These are phyloP conservation scores for Pangasianodon gigas DNA, from an alignment of 2,113 vertebrate species.

Conservation along the genomic window DNA sequence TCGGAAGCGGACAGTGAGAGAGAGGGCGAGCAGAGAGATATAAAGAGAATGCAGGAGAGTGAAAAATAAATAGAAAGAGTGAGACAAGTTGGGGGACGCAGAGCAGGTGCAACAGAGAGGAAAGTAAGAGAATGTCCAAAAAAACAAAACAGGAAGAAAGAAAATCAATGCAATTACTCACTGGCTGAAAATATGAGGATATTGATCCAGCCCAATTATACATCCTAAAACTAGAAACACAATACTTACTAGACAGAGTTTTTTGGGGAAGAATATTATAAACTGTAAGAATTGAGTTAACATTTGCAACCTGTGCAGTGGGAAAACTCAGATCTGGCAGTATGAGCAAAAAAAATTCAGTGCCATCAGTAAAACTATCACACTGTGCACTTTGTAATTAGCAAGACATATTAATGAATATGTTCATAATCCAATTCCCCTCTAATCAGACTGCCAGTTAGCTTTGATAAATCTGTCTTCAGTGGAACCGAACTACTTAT, in stretches of 20 bases:
- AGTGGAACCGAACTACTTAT: neutral
- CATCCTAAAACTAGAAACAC: neutral
- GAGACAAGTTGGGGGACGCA: neutral
- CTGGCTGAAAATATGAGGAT: neutral
- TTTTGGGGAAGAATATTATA: too few species aligned
- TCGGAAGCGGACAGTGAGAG: conserved; percentile 19
- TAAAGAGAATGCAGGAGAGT: neutral
- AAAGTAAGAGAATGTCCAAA: neutral
- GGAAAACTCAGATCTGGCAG: neutral
- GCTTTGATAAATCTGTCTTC: neutral
- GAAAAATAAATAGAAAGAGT: neutral
- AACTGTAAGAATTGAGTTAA: neutral
- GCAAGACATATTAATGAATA: neutral
- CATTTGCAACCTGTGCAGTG: neutral
- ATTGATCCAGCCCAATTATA: neutral
- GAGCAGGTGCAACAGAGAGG: neutral
- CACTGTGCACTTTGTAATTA: neutral
- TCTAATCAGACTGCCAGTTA: neutral
- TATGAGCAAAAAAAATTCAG: neutral
- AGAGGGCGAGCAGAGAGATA: neutral
- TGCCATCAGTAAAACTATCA: neutral
- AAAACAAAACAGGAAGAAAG: neutral
- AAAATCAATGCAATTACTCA: neutral
- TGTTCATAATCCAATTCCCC: neutral
- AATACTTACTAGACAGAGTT: neutral